These are phyloP conservation scores for Cyaniris semiargus DNA, from an alignment of 2,888 invertebrate species.

Conservation along the genomic window DNA sequence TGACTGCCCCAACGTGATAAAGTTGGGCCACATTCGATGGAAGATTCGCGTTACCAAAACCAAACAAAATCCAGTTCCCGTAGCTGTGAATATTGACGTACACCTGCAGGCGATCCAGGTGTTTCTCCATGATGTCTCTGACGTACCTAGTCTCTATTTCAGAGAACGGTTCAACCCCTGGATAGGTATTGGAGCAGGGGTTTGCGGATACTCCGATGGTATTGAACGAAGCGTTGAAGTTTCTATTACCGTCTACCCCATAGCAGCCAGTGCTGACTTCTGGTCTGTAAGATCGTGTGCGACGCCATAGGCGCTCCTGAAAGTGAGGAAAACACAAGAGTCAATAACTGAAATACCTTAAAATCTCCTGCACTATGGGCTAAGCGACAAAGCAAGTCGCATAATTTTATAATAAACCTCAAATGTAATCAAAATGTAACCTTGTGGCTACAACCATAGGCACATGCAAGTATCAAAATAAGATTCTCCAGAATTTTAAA, in stretches of 20 bases:
- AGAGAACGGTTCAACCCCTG: slow-evolving; percentile 81
- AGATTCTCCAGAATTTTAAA: too few species aligned
- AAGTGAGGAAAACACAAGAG: slow-evolving; percentile 12
- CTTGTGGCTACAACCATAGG: too few species aligned
- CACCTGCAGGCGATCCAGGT: slow-evolving; percentile 48
- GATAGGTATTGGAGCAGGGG: slow-evolving; percentile 81
- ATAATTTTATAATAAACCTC: too few species aligned
- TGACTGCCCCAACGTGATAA: slow-evolving; percentile 51
- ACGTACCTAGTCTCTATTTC: slow-evolving; percentile 82
- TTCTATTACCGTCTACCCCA: slow-evolving; percentile 55
- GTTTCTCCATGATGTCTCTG: slow-evolving; percentile 70
- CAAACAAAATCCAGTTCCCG: slow-evolving; percentile 83
- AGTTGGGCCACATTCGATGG: slow-evolving; percentile 48
- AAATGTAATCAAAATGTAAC: too few species aligned
- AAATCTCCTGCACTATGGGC: too few species aligned
- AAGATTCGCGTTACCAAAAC: slow-evolving; percentile 73
- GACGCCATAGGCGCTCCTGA: slow-evolving; percentile 56
- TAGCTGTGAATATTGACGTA: slow-evolving; percentile 84
- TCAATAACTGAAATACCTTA: too few species aligned
- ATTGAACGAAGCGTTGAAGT: slow-evolving; percentile 52
- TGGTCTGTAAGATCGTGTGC: slow-evolving; percentile 49
- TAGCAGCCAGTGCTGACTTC: slow-evolving; percentile 45
- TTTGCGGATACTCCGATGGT: slow-evolving; percentile 51
- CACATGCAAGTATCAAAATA: too few species aligned
- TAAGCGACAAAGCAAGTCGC: too few species aligned